phyloP scores from a whole-genome alignment of 2,888 invertebrate species.

The Clusia tigrina region DNA sequence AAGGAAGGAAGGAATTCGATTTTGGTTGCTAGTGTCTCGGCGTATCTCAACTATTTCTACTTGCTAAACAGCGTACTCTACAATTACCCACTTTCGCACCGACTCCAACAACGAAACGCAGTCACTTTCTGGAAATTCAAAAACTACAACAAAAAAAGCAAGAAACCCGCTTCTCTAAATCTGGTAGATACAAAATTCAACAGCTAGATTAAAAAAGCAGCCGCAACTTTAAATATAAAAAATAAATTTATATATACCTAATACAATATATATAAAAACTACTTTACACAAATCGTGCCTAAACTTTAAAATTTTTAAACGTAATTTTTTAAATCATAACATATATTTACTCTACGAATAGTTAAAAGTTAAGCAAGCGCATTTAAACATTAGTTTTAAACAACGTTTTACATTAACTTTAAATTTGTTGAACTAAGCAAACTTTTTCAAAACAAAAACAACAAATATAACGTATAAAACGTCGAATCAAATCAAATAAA shows the following conservation, averaged over 20 bases:
- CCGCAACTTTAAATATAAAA: conserved; percentile 8
- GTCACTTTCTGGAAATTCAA: conserved; percentile 20
- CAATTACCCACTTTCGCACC: neutral
- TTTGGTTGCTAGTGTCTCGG: neutral
- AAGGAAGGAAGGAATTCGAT: neutral
- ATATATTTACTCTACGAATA: too few species aligned
- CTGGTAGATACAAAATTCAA: conserved; percentile 21
- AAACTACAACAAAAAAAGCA: conserved; percentile 15
- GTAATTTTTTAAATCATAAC: neutral
- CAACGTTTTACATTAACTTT: neutral
- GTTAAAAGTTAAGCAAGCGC: neutral
- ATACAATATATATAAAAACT: neutral
- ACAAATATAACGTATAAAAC: neutral
- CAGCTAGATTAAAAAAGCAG: conserved; percentile 5
- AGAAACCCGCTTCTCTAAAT: conserved; percentile 10
- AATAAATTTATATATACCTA: neutral
- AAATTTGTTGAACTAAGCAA: neutral
- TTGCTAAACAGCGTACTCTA: neutral
- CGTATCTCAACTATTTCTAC: neutral
- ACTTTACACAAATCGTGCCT: conserved; percentile 3
- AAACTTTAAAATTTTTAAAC: neutral
- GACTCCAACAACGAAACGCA: conserved; percentile 25
- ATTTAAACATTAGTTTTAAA: neutral
- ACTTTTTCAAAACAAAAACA: neutral
- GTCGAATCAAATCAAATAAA: too few species aligned